phyloP scores from a whole-genome alignment of 1,140 invertebrate species.

The Caenorhabditis briggsae region DNA sequence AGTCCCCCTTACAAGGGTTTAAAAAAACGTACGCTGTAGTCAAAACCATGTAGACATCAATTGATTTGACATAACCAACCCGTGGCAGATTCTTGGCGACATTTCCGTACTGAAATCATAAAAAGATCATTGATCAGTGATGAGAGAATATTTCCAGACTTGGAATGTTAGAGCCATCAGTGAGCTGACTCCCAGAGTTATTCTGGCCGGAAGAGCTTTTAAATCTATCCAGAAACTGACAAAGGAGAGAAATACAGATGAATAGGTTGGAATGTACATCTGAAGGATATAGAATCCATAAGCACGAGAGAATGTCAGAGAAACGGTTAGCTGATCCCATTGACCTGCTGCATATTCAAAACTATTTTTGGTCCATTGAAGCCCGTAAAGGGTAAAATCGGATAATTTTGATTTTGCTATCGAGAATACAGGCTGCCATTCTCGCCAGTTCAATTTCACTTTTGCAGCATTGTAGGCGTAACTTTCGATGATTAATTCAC shows the following conservation, averaged over 20 bases:
- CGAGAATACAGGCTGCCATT: slow-evolving; percentile 76
- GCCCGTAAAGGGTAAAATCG: slow-evolving; percentile 74
- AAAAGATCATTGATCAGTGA: neutral
- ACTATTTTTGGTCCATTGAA: slow-evolving; percentile 75
- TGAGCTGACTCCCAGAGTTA: slow-evolving; percentile 79
- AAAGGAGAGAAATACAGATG: slow-evolving; percentile 80
- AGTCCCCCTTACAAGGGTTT: neutral
- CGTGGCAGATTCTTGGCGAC: slow-evolving; percentile 74
- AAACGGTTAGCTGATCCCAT: slow-evolving; percentile 78
- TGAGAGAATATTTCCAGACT: slow-evolving; percentile 52
- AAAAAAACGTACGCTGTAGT: slow-evolving; percentile 64
- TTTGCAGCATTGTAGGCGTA: slow-evolving; percentile 77
- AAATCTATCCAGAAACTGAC: slow-evolving; percentile 81
- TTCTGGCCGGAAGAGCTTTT: slow-evolving; percentile 79
- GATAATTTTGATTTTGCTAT: slow-evolving; percentile 76
- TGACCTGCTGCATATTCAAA: slow-evolving; percentile 76
- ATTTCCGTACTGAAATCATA: slow-evolving; percentile 75
- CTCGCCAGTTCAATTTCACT: slow-evolving; percentile 75
- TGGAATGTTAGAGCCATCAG: slow-evolving; percentile 72
- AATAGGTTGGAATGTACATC: slow-evolving; percentile 80
- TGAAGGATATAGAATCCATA: slow-evolving; percentile 80
- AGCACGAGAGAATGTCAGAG: slow-evolving; percentile 79
- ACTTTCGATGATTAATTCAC: slow-evolving; percentile 72
- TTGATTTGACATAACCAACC: slow-evolving; percentile 73
- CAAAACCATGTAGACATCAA: slow-evolving; percentile 71